A percentile compares a stretch with the other conserved stretches of the same genome.
These are phyloP conservation scores for Leucozona laternaria DNA, from an alignment of 2,888 invertebrate genomes.

Conservation along the genomic window DNA sequence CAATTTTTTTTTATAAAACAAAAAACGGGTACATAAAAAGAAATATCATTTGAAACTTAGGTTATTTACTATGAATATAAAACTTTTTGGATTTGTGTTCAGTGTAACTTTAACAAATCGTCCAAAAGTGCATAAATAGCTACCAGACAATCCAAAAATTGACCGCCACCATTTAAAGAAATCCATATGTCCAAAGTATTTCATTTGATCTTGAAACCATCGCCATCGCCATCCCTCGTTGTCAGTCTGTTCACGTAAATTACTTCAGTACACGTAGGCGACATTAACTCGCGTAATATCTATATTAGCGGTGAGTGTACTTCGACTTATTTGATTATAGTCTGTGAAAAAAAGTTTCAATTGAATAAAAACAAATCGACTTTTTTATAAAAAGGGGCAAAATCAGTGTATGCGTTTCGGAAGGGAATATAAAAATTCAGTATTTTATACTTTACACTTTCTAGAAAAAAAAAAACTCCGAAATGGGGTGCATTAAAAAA, in stretches of 20 bases:
- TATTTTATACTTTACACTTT: too few species aligned
- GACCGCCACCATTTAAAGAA: constrained; percentile 45
- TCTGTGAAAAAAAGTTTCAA: neutral
- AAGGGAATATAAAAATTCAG: too few species aligned
- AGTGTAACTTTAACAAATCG: constrained; percentile 10
- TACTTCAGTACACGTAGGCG: constrained; percentile 46
- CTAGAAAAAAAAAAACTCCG: too few species aligned
- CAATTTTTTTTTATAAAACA: too few species aligned
- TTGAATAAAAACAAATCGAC: too few species aligned
- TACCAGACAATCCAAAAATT: constrained; percentile 12
- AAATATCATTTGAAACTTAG: too few species aligned
- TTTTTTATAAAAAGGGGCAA: too few species aligned
- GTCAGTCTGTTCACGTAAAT: constrained; percentile 55
- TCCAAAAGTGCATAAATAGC: constrained; percentile 13
- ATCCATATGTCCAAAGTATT: constrained; percentile 63
- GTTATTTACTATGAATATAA: too few species aligned
- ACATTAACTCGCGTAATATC: neutral
- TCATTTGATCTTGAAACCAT: constrained; percentile 68
- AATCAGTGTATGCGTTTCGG: too few species aligned
- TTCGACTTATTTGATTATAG: neutral
- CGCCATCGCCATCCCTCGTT: neutral
- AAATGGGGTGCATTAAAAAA: too few species aligned
- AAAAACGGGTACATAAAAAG: too few species aligned
- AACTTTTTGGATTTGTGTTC: neutral
- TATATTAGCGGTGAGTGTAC: neutral